Evolutionary conservation across 92 coral and sea anemone genomes (phyloP), one percentile per base, ranked within the genome.

Genomic region (Actinostola sp.): DNA sequence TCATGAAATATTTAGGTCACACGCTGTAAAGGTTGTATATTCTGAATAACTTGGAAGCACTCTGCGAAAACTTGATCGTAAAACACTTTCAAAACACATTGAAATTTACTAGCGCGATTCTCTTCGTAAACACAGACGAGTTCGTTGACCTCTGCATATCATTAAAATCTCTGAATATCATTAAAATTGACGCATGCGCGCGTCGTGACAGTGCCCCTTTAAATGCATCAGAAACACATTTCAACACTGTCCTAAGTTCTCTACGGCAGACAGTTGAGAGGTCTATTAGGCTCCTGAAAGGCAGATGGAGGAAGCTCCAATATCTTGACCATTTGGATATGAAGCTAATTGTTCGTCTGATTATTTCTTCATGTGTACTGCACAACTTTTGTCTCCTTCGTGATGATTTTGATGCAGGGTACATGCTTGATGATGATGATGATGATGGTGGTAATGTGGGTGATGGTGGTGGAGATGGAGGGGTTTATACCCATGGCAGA

Each of bases 371-470:
- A 28, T 77, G 80, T 71, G 84, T 77, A 24, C 64, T 77, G 27
- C 84, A 77, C 56, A 82, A 74, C 49, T 43, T 75, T 25, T 53
- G 78, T 71, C 78, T 82, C 36, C 33, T 82, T 14, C 67, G 65
- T 44, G 80, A 84, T 71, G 89, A 84, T 44, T 84, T 77, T 57
- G 73, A 77, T 56, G 60, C 45, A 15, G 84, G 84, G 2, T 78
- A 78, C 60, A 56, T 84, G 75, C 71, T 78, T 48, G 89, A 72
- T 24, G 28, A 6, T 20, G 60, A 20, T 9, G 60, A 53, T 53
- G 77, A 71, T 61, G 70, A 0, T 49, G 60, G 39, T 39, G 70
- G 38, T 71, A 38, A 63, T 66, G 56, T 14, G 39, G 56, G 71
- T 16, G 31, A 60, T 79, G 49, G 48, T 45, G 70, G 63, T 61